Base-by-base conservation (phyloP, 2,113 vertebrate species). In the Sciurus niger region DNA sequence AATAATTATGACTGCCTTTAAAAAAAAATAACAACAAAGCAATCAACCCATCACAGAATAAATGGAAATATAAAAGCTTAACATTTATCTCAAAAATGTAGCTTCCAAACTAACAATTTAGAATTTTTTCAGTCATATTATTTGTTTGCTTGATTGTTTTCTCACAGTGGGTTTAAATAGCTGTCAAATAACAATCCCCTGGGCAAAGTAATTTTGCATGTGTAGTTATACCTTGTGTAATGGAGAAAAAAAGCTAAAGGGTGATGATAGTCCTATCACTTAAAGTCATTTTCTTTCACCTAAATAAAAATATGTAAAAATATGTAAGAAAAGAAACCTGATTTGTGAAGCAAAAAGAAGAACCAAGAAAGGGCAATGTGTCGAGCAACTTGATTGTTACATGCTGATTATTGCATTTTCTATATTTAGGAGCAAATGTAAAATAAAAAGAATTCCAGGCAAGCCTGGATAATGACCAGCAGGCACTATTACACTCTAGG, bases 371-470 rank as follows among this genome's bases (percentile, higher is more conserved):
- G 1, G 12, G 3, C 0, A 34, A 7, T 74, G 0, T 70, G 4
- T 93, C 77, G 18, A 95, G 30, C n/a, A 51, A 92, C 14, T 58
- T 53, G 8, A n/a, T 55, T 77, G 43, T 84, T 48, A 91, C 11
- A 37, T 72, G 93, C 46, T 89, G 60, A 79, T 98, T 82, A 72
- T 77, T 93, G 12, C 83, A 28, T 91, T 95, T 95, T 80, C 24
- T 92, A 53, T 94, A 72, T 93, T 97, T 96, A 96, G 40, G 20
- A 96, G 48, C 46, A 96, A 93, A 95, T 85, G 68, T 51, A 93
- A 85, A 97, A 95, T 65, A 96, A 96, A 94, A 37, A 43, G 51
- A 96, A 97, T 97, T 96, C 84, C 83, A 93, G 58, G 58, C 51
- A 96, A 96, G 25, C 20, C 16, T 67, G 48, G 87, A 79, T 95